A percentile compares a stretch with the other conserved stretches of the same genome.
phyloP scores from a whole-genome alignment of 2,888 invertebrate species.

The Chloroclysta siterata region DNA sequence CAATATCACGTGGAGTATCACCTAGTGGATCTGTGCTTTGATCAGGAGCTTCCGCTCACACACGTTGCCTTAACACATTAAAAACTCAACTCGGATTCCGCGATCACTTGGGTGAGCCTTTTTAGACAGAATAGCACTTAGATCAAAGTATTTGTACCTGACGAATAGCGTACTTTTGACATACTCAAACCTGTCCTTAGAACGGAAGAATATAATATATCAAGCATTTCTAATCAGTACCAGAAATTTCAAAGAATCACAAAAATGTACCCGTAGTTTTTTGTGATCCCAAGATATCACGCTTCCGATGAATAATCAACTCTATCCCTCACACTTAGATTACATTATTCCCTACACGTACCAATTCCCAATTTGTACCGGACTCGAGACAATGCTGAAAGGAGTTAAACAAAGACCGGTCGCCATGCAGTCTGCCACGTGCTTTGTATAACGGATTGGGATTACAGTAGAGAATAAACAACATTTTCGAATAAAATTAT shows the following conservation, averaged over 20 bases:
- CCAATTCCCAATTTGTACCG: constrained; percentile 29
- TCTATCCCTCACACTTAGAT: constrained; percentile 19
- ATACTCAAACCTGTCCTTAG: no score
- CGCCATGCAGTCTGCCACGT: constrained; percentile 56
- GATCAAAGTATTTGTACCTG: no score
- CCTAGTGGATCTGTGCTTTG: no score
- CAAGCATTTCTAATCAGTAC: neutral
- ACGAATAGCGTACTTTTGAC: no score
- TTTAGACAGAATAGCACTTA: no score
- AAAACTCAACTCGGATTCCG: no score
- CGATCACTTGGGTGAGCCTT: no score
- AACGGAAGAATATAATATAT: neutral
- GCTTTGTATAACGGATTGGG: constrained; percentile 28
- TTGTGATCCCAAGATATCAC: neutral
- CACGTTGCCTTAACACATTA: no score
- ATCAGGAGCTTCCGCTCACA: no score
- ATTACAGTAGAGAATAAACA: constrained; percentile 23
- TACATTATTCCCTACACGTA: constrained; percentile 26
- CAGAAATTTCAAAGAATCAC: neutral
- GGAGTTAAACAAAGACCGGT: constrained; percentile 51
- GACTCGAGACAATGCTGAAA: constrained; percentile 31
- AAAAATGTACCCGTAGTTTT: neutral
- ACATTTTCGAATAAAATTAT: constrained; percentile 18
- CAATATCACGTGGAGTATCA: no score
- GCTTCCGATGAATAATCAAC: constrained; percentile 17